Evolutionary conservation across 1,140 invertebrate species (phyloP).

Genomic region (Polyergus mexicanus): DNA sequence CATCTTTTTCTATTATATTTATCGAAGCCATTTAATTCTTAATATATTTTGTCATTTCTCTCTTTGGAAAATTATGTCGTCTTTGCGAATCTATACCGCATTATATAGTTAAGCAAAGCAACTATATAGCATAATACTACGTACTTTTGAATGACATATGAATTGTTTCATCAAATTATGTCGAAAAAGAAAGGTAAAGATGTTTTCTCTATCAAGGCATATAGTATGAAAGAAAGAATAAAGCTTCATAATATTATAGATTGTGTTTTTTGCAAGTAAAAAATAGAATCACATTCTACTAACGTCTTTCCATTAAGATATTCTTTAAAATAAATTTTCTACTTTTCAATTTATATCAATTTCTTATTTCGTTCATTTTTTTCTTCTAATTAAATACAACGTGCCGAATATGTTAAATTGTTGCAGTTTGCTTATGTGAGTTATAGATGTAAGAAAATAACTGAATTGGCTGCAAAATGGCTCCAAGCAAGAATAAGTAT

Average conservation of each 20-base stretch:
- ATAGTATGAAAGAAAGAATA: not conserved
- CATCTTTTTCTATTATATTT: conserved; percentile 20
- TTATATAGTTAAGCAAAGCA: conserved; percentile 76
- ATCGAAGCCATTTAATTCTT: conserved; percentile 17
- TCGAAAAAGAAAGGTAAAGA: not conserved
- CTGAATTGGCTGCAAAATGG: not conserved
- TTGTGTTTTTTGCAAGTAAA: not conserved
- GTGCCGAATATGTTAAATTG: conserved; percentile 23
- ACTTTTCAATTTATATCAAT: not conserved
- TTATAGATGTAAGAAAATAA: conserved; percentile 17
- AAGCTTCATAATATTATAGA: not conserved
- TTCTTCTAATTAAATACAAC: conserved; percentile 38
- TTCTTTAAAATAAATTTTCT: conserved; percentile 7
- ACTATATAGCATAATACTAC: conserved; percentile 41
- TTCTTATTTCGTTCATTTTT: not conserved
- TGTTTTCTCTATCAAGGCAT: not conserved
- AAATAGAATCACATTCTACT: conserved; percentile 9
- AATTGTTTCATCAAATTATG: conserved; percentile 51
- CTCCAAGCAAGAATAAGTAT: not conserved
- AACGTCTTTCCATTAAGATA: not conserved
- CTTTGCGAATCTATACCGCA: conserved; percentile 75
- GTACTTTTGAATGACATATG: conserved; percentile 53
- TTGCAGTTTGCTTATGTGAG: conserved; percentile 40
- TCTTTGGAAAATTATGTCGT: conserved; percentile 16
- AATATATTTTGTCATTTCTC: not conserved